Evolutionary conservation across 2,797 vertebrate species (phyloP), one percentile per base, ranked within the genome.

Genomic region (Poecile montanus): DNA sequence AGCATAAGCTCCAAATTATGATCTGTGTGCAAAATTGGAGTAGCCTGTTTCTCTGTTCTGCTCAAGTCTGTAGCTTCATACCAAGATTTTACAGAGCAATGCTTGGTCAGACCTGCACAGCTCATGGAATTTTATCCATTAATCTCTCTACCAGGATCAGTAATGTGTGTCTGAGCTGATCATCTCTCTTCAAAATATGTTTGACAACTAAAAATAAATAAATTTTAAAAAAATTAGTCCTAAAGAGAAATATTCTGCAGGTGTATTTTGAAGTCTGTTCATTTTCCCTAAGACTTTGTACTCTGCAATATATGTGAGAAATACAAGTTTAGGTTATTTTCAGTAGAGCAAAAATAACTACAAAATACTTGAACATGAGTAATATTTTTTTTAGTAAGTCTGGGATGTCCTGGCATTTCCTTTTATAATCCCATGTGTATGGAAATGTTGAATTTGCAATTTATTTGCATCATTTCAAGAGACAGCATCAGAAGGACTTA

Each of bases 1-100:
- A 89, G 51, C 54, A 45, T 74, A 88, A 89, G 6, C 72, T 88
- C 54, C 47, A 80, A 88, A 78, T 95, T 91, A 92, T 74, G 12
- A 60, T 78, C 54, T 62, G 51, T 36, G n/a, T 78, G 66, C n/a
- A 67, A 63, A 94, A 80, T 74, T 78, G 48, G 48, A 62, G 29
- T 56, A 47, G 76, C 40, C n/a, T 85, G 34, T 71, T 89, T 53
- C 77, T 77, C 62, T 62, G 7, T 91, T 83, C 65, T 72, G 32
- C 70, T 83, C 2, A 5, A 83, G n/a, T 58, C n/a, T 71, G 29
- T 86, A 47, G 38, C 60, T 93, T 77, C 63, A 30, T 26, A 8
- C 20, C 40, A 23, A 48, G 47, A 6, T 92, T 66, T 91, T 79
- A 48, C 32, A 60, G 45, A 71, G 19, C 38, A 57, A 40, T 30